Evolutionary conservation across 2,113 vertebrate genomes (phyloP).

Genomic region (Muntiacus muntjak): DNA sequence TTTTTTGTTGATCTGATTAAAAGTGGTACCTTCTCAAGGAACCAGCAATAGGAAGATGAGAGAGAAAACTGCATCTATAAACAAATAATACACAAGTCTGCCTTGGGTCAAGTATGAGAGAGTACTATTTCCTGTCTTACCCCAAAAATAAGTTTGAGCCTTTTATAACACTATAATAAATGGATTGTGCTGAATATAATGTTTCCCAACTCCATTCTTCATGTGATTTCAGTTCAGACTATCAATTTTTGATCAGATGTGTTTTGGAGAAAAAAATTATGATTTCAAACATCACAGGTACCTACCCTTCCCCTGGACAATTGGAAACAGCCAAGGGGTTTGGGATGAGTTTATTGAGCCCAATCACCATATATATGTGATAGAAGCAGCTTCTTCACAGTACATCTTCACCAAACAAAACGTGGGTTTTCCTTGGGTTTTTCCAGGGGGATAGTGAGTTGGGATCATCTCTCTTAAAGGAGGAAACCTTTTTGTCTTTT

Average conservation of each 20-base stretch:
- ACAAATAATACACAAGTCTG: neutral
- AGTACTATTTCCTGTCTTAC: neutral
- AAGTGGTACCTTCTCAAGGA: neutral
- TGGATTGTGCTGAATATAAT: neutral
- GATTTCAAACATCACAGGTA: neutral
- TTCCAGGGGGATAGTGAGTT: neutral
- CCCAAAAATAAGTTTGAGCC: neutral
- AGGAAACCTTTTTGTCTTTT: slow-evolving; percentile 32
- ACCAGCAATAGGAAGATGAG: neutral
- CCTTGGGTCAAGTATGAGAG: neutral
- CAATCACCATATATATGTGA: neutral
- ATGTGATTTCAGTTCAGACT: neutral
- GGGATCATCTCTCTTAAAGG: neutral
- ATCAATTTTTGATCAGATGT: neutral
- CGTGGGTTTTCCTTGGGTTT: neutral
- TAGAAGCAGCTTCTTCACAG: neutral
- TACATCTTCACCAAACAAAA: neutral
- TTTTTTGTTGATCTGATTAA: neutral
- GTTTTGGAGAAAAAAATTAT: neutral
- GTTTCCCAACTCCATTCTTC: neutral
- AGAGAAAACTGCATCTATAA: neutral
- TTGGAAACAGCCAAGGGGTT: neutral
- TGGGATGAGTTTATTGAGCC: neutral
- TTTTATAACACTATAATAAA: neutral
- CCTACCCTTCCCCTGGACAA: neutral